Conservation (phyloP, 2,888 invertebrate genomes). For the Acanthoscelides obtectus region DNA sequence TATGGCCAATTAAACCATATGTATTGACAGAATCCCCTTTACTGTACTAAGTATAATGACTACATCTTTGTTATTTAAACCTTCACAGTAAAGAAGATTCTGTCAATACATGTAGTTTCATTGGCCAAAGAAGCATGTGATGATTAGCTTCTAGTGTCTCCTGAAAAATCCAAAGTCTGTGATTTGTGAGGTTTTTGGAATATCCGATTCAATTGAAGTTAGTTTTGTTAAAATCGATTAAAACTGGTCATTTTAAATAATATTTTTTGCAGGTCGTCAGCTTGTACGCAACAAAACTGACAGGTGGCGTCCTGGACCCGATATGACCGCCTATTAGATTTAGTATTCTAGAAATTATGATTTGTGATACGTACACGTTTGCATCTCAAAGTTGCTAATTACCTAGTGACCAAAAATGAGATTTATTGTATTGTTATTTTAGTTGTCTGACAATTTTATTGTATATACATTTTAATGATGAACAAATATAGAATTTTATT, state of each 20-base stretch:
- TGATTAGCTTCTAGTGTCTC: too few species aligned
- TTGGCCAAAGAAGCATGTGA: too few species aligned
- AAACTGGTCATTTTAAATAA: conserved; percentile 9
- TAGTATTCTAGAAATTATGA: conserved; percentile 4
- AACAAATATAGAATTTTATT: background rate
- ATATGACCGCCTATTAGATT: conserved; percentile 7
- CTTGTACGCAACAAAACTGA: conserved; percentile 78
- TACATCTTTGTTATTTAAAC: too few species aligned
- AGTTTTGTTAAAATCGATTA: too few species aligned
- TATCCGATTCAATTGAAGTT: too few species aligned
- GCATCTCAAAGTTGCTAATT: background rate
- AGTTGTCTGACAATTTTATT: background rate
- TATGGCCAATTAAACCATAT: too few species aligned
- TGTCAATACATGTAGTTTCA: too few species aligned
- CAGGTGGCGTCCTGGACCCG: conserved; percentile 62
- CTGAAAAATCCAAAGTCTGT: too few species aligned
- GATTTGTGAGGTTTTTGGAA: too few species aligned
- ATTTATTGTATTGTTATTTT: background rate
- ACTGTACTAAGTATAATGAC: too few species aligned
- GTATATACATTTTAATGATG: background rate
- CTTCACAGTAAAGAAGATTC: too few species aligned
- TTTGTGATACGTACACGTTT: conserved; percentile 2
- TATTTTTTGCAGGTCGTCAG: conserved; percentile 63
- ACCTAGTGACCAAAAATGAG: background rate
- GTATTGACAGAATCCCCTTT: too few species aligned